Percentiles rank a stretch among this genome's conserved stretches.
These are phyloP conservation scores for Neogale vison DNA, from an alignment of 2,113 vertebrate species.

Conservation along the genomic window DNA sequence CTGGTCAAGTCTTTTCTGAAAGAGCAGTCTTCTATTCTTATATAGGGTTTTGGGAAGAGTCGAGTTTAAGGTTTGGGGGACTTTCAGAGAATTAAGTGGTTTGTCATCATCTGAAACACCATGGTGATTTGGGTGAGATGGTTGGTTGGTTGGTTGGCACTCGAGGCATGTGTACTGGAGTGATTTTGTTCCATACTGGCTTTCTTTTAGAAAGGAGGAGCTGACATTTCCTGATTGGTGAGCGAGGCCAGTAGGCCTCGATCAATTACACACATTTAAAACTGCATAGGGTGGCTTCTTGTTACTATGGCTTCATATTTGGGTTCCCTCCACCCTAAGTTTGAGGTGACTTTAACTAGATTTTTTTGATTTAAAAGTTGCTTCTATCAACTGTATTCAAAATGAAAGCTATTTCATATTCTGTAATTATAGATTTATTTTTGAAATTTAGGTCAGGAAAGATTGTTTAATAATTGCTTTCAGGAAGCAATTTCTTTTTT, in stretches of 20 bases:
- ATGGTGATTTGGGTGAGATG: not conserved
- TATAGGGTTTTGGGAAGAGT: not conserved
- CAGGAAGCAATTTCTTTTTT: not conserved
- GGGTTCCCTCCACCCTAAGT: not conserved
- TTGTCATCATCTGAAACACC: not conserved
- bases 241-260: not conserved
- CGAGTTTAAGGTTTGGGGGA: not conserved
- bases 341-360: not conserved
- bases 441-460: not conserved
- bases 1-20: not conserved
- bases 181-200: not conserved
- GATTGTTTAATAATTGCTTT: not conserved
- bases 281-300: not conserved
- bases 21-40: not conserved
- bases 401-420: not conserved
- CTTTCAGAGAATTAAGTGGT: not conserved
- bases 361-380: not conserved
- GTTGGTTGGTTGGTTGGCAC: not conserved
- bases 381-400: not conserved
- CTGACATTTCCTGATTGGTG: not conserved
- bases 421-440: not conserved
- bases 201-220: not conserved
- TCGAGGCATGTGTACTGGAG: not conserved
- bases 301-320: not conserved
- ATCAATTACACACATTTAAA: not conserved